These are phyloP conservation scores for Heterotis niloticus DNA, from an alignment of 2,113 vertebrate species.

Conservation along the genomic window DNA sequence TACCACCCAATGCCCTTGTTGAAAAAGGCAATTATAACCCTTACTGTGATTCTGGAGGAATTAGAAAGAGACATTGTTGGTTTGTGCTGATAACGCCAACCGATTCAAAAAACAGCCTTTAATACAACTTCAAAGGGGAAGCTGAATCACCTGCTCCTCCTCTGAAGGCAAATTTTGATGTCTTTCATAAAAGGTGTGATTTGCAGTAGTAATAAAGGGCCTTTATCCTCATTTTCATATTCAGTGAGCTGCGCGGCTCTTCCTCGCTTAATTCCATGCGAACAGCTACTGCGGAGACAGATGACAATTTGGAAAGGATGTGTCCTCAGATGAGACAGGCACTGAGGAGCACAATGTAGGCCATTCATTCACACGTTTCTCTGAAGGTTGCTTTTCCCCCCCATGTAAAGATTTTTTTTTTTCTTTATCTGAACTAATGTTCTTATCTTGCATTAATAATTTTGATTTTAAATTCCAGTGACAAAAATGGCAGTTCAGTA, in stretches of 20 bases:
- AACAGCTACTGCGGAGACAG: constrained; percentile 58
- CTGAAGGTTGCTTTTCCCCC: neutral
- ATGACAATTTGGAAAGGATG: constrained; percentile 44
- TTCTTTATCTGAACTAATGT: no score
- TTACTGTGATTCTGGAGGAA: constrained; percentile 2
- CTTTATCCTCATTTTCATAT: constrained; percentile 54
- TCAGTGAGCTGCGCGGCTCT: constrained; percentile 56
- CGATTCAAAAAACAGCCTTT: neutral
- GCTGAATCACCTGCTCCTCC: constrained; percentile 34
- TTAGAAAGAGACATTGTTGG: neutral
- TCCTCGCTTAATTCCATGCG: constrained; percentile 66
- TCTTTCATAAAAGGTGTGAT: constrained; percentile 53
- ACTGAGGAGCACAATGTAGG: constrained; percentile 53
- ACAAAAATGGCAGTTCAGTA: neutral
- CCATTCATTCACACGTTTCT: constrained; percentile 38
- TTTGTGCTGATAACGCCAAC: neutral
- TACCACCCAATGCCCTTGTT: neutral
- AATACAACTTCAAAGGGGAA: constrained; percentile 21
- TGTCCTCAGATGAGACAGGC: constrained; percentile 18
- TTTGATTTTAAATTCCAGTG: neutral
- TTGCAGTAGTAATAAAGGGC: constrained; percentile 60
- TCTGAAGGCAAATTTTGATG: constrained; percentile 47
- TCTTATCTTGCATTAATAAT: neutral
- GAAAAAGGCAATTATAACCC: neutral
- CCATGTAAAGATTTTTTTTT: neutral